These are phyloP conservation scores for Malurus leucopterus DNA, from an alignment of 2,797 vertebrate species.

Conservation along the genomic window DNA sequence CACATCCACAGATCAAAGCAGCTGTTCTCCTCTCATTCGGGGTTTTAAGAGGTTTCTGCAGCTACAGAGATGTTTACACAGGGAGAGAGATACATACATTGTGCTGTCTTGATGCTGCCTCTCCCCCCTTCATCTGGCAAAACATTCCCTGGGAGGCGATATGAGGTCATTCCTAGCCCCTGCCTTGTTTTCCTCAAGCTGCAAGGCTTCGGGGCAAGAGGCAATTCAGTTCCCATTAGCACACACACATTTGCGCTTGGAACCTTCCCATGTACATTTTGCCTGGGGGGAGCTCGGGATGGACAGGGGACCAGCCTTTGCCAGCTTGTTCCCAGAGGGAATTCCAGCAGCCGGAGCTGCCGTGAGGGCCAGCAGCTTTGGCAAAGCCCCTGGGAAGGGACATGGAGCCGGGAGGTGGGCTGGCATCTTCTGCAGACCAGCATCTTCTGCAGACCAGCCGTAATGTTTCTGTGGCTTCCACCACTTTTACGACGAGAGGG, in stretches of 20 bases:
- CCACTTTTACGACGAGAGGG: conserved; percentile 21
- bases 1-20: conserved; percentile 66
- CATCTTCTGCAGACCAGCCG: neutral
- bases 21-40: conserved; percentile 38
- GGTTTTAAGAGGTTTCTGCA: conserved; percentile 60
- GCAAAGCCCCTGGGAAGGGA: neutral
- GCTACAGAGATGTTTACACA: conserved; percentile 62
- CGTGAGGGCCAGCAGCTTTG: neutral
- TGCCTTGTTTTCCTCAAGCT: conserved; percentile 55
- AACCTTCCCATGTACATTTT: conserved; percentile 1
- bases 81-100: conserved; percentile 54
- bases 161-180: conserved; percentile 53
- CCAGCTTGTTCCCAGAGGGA: conserved; percentile 9
- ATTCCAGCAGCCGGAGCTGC: neutral
- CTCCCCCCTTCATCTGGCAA: conserved; percentile 55
- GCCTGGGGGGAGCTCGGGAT: neutral
- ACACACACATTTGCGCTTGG: conserved; percentile 39
- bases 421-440: neutral
- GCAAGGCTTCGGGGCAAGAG: conserved; percentile 36
- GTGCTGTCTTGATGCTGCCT: conserved; percentile 49
- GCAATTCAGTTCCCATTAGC: conserved; percentile 57
- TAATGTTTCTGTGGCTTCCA: conserved; percentile 28
- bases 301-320: neutral
- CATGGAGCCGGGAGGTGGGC: neutral
- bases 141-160: conserved; percentile 55